Conservation (phyloP, 2,113 vertebrate species). For the Maccullochella peelii region DNA sequence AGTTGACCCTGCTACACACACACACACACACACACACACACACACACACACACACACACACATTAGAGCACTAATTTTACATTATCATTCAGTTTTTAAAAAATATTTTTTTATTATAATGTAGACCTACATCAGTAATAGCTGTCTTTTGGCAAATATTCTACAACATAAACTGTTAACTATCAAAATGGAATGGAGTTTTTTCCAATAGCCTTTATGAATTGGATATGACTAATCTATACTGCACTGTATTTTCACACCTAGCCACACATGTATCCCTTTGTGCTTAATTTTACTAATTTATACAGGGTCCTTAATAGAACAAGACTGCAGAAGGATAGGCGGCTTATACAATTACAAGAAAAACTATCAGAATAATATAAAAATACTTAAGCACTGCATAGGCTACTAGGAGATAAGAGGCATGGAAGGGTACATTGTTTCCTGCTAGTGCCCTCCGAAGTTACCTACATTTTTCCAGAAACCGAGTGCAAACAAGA, state of each 20-base stretch:
- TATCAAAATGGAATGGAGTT: no score
- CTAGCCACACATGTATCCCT: neutral
- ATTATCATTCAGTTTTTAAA: neutral
- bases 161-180: neutral
- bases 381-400: neutral
- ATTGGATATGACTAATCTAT: neutral
- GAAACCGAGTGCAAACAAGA: slow-evolving; percentile 38
- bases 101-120: neutral
- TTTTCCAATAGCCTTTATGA: neutral
- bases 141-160: neutral
- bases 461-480: slow-evolving; percentile 45
- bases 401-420: neutral
- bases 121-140: neutral
- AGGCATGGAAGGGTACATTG: neutral
- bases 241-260: neutral
- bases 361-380: neutral
- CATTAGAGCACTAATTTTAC: neutral
- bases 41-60: no score
- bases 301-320: neutral
- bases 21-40: no score
- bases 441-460: slow-evolving; percentile 39
- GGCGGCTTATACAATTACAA: neutral
- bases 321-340: neutral
- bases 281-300: neutral
- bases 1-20: neutral